Base-by-base conservation (phyloP, 1,140 invertebrate species). In the Rhopalosiphum padi region DNA sequence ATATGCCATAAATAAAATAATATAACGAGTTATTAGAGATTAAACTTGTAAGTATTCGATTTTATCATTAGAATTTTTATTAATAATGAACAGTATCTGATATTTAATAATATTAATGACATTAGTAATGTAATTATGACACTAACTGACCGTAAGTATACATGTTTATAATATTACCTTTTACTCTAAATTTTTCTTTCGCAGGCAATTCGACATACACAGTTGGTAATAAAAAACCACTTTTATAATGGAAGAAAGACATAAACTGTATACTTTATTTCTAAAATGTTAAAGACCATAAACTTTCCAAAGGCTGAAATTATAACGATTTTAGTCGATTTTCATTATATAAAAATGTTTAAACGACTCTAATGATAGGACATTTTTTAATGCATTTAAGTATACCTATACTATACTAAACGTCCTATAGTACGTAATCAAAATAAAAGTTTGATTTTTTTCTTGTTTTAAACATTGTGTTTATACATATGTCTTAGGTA, bases 201-300 rank as follows among this genome's bases (percentile, higher is more conserved):
- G 35, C 1, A 18, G 41, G 25, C 0, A 82, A 48, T 82, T 91
- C 9, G 21, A 92, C 18, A 55, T 35, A 68, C 15, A 18, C 0
- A 48, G 77, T 41, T 2, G 41, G 41, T 90, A 60, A 94, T 43
- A 94, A 82, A 94, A 53, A 93, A 93, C 43, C 30, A 43, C 35
- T 48, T 82, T 82, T 25, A 91, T 91, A 91, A 83, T 92, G 90
- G 35, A 92, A 92, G 68, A 92, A 83, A 92, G 22, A 82, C 68
- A 51, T 77, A 92, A 68, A 90, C 43, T 68, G 15, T 68, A 68
- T 46, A 90, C 15, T 90, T 60, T 90, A 60, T 60, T 60, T 23
- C 55, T 48, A 25, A 68, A 60, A 90, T 55, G 23, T 90, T 68
- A 68, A 43, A 68, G 15, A 43, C 21, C 25, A 43, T 23, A 90